A percentile compares a stretch with the other conserved stretches of the same genome.
phyloP scores from a whole-genome alignment of 2,888 invertebrate species.

The Patella pellucida region DNA sequence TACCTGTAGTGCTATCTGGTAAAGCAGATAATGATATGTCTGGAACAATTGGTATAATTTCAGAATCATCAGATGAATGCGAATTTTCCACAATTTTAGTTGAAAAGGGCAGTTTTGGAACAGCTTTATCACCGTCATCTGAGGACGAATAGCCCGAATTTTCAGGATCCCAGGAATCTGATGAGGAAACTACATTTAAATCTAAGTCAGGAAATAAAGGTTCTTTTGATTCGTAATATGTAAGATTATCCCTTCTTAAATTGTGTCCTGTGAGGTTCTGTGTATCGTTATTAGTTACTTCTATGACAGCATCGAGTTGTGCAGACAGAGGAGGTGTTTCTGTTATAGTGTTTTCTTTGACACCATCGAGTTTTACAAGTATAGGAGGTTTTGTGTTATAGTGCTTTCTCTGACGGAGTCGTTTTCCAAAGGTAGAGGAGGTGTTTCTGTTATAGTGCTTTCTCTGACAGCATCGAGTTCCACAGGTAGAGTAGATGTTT shows the following conservation, averaged over 20 bases:
- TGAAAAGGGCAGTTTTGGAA: background rate
- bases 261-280: background rate
- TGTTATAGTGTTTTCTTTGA: too few relatives aligned
- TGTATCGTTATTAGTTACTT: too few relatives aligned
- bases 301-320: too few relatives aligned
- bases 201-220: background rate
- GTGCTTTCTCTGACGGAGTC: too few relatives aligned
- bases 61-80: background rate
- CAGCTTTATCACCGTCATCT: background rate
- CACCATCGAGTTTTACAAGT: too few relatives aligned
- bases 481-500: too few relatives aligned
- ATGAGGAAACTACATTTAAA: background rate
- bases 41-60: background rate
- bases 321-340: too few relatives aligned
- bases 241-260: background rate
- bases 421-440: too few relatives aligned
- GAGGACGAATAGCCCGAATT: background rate
- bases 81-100: background rate
- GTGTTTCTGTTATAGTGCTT: too few relatives aligned
- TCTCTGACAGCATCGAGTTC: too few relatives aligned
- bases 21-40: background rate
- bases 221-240: background rate
- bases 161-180: constrained; percentile 1
- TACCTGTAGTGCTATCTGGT: background rate
- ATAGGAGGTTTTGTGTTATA: too few relatives aligned